Evolutionary conservation across 2,113 vertebrate species (phyloP).

Genomic region (Fukomys damarensis): DNA sequence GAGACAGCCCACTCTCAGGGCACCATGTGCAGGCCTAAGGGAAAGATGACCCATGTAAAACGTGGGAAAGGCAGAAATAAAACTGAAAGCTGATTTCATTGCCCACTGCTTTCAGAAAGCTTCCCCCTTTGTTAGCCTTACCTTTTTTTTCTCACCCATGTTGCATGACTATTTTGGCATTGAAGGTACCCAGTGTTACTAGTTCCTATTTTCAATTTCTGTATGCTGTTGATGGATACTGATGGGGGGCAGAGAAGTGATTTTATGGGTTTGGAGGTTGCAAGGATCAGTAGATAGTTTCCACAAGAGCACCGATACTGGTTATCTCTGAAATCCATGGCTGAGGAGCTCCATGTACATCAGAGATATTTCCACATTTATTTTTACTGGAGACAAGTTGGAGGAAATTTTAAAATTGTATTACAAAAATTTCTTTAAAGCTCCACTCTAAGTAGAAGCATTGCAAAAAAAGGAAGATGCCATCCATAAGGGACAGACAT

Average conservation of each 20-base stretch:
- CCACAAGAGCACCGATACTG: not conserved
- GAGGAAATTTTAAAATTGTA: not conserved
- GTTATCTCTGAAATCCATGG: not conserved
- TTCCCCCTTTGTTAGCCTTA: not conserved
- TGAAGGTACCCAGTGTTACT: not conserved
- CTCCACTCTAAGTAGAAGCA: not conserved
- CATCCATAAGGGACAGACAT: not conserved
- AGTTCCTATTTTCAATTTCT: conserved; percentile 71
- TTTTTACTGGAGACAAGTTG: not conserved
- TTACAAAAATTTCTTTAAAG: not conserved
- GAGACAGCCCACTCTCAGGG: not conserved
- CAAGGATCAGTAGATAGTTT: not conserved
- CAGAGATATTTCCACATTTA: not conserved
- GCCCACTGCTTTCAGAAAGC: not conserved
- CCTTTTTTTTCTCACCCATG: not conserved
- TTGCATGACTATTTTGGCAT: conserved; percentile 29
- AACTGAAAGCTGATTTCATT: not conserved
- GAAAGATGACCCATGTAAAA: not conserved
- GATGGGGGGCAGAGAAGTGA: not conserved
- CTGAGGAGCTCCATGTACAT: not conserved
- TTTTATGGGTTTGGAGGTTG: not conserved
- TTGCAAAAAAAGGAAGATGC: not conserved
- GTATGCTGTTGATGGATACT: conserved; percentile 13
- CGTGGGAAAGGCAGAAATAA: conserved; percentile 65
- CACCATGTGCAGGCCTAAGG: conserved; percentile 66